phyloP scores from a whole-genome alignment of 1,140 invertebrate genomes.

The Lithobius niger region DNA sequence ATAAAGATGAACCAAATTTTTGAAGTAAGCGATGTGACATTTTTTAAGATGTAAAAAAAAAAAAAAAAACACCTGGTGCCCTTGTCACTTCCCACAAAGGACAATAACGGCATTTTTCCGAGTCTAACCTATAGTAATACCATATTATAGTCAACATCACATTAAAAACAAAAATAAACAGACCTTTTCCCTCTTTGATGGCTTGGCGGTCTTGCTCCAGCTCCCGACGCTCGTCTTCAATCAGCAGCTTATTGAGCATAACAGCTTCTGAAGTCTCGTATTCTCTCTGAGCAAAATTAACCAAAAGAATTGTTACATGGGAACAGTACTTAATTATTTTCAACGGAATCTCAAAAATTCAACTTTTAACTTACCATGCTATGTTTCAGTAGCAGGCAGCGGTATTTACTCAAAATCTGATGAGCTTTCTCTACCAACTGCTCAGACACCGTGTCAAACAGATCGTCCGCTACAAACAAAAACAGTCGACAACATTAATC shows the following conservation, averaged over 20 bases:
- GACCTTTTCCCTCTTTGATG: conserved; percentile 26
- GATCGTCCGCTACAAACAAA: conserved; percentile 45
- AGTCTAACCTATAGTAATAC: no score
- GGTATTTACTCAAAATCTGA: conserved; percentile 61
- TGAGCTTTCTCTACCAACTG: conserved; percentile 58
- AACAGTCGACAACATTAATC: no score
- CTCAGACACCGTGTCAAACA: conserved; percentile 57
- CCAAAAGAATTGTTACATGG: neutral
- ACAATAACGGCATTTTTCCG: no score
- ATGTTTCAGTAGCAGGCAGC: conserved; percentile 61
- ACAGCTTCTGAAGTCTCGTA: conserved; percentile 53
- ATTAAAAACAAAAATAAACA: conserved; percentile 4
- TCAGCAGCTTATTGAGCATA: conserved; percentile 54
- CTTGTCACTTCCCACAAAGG: no score
- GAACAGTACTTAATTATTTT: neutral
- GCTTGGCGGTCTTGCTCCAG: conserved; percentile 39
- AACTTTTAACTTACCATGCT: conserved; percentile 50
- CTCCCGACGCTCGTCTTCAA: conserved; percentile 47
- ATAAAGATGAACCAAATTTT: no score
- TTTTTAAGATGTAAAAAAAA: no score
- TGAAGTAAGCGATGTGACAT: no score
- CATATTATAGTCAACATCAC: no score
- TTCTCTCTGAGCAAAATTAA: conserved; percentile 36
- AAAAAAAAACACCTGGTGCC: no score
- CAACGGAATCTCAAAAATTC: neutral